Evolutionary conservation across 1,140 invertebrate genomes (phyloP).

Genomic region (Tribolium castaneum): DNA sequence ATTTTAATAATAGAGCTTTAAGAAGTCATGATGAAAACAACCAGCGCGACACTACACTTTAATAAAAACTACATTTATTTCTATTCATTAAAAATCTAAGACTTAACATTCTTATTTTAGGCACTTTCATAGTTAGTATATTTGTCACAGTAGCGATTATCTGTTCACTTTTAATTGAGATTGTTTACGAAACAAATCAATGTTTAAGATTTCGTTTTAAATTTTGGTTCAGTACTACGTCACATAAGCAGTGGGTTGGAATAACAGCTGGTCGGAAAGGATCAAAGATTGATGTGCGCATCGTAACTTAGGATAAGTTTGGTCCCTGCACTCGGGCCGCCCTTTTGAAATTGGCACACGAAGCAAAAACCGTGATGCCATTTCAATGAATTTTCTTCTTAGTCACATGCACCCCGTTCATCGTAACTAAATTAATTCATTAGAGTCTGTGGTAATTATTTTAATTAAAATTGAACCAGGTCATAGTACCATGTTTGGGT

Average conservation of each 20-base stretch:
- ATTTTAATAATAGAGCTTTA: neutral
- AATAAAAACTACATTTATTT: neutral
- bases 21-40: too few relatives aligned
- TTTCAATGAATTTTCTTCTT: conserved; percentile 22
- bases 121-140: conserved; percentile 27
- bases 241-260: conserved; percentile 18
- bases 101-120: conserved; percentile 27
- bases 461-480: conserved; percentile 41
- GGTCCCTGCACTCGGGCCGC: conserved; percentile 55
- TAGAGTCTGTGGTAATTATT: conserved; percentile 24
- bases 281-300: conserved; percentile 40
- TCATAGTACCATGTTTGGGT: conserved; percentile 48
- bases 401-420: conserved; percentile 18
- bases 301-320: conserved; percentile 51
- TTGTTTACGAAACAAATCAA: neutral
- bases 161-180: conserved; percentile 11
- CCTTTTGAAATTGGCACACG: conserved; percentile 29
- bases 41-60: neutral
- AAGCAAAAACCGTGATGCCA: neutral
- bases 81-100: conserved; percentile 7
- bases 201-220: neutral
- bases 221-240: conserved; percentile 12
- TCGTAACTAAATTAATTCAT: conserved; percentile 30
- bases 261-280: conserved; percentile 23
- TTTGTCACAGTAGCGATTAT: conserved; percentile 5